Percentiles rank a stretch among this genome's conserved stretches.
Evolutionary conservation across 2,113 vertebrate species (phyloP).

Genomic region (Dendrocopos noguchii): DNA sequence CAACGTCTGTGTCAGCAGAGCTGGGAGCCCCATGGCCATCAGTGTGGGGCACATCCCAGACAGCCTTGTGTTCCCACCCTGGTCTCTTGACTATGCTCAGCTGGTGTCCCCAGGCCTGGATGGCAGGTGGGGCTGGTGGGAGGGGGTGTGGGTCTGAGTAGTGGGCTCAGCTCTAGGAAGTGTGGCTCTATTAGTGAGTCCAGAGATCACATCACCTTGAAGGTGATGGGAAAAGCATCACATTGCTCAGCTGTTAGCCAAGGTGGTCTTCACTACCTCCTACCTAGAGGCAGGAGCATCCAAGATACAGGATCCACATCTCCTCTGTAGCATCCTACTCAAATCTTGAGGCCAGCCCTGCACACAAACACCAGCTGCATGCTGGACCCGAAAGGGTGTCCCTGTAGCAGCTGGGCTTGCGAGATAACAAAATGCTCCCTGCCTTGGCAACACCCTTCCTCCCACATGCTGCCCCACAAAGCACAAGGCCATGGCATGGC

Average conservation of each 20-base stretch:
- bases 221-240: neutral
- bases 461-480: accelerated
- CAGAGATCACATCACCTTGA: neutral
- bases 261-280: neutral
- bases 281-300: neutral
- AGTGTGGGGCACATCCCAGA: neutral
- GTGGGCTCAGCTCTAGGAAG: accelerated
- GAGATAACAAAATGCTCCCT: neutral
- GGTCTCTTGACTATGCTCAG: accelerated
- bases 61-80: neutral
- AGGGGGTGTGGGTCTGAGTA: neutral
- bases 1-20: accelerated
- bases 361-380: accelerated
- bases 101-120: neutral
- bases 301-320: neutral
- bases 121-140: neutral
- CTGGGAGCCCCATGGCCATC: accelerated
- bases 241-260: neutral
- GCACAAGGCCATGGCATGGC: accelerated
- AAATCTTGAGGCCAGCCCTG: neutral
- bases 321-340: accelerated
- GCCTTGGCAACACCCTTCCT: neutral
- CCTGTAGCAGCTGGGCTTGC: accelerated
- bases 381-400: accelerated
- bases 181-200: accelerated